Evolutionary conservation across 1,140 invertebrate species (phyloP).

Genomic region (Drosophila ercepeae): DNA sequence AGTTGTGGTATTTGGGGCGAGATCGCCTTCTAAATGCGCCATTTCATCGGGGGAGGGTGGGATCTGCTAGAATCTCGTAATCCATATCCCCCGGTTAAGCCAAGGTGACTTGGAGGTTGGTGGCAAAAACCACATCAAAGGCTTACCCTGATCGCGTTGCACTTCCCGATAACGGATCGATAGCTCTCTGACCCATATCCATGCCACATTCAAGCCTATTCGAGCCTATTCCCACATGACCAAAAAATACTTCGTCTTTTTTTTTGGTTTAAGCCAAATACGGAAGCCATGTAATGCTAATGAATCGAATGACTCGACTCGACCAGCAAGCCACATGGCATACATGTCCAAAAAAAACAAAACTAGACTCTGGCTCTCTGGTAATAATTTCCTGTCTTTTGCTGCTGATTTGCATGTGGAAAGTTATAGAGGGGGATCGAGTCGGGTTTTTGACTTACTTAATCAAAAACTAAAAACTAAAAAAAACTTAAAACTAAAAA

Average conservation of each 20-base stretch:
- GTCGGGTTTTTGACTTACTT: slow-evolving; percentile 26
- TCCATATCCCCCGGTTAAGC: slow-evolving; percentile 20
- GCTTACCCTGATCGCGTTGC: background rate
- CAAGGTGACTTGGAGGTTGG: slow-evolving; percentile 45
- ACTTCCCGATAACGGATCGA: slow-evolving; percentile 23
- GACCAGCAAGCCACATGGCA: slow-evolving; percentile 40
- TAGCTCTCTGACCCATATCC: slow-evolving; percentile 60
- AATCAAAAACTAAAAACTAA: slow-evolving; percentile 43
- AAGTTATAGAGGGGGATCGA: no score
- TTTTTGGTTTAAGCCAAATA: slow-evolving; percentile 52
- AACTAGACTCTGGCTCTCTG: slow-evolving; percentile 34
- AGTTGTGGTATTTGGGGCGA: slow-evolving; percentile 28
- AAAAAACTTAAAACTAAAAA: slow-evolving; percentile 38
- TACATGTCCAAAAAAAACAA: slow-evolving; percentile 40
- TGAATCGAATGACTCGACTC: slow-evolving; percentile 52
- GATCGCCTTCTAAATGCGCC: slow-evolving; percentile 22
- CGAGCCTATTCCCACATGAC: background rate
- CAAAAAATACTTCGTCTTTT: background rate
- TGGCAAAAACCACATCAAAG: slow-evolving; percentile 33
- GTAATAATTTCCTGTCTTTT: slow-evolving; percentile 75
- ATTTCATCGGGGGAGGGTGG: slow-evolving; percentile 1
- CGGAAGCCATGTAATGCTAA: slow-evolving; percentile 79
- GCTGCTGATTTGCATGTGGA: slow-evolving; percentile 66
- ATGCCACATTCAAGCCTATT: slow-evolving; percentile 1
- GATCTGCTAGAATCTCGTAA: slow-evolving; percentile 8